Evolutionary conservation across 2,888 invertebrate species (phyloP).

Genomic region (Crematogaster levior): DNA sequence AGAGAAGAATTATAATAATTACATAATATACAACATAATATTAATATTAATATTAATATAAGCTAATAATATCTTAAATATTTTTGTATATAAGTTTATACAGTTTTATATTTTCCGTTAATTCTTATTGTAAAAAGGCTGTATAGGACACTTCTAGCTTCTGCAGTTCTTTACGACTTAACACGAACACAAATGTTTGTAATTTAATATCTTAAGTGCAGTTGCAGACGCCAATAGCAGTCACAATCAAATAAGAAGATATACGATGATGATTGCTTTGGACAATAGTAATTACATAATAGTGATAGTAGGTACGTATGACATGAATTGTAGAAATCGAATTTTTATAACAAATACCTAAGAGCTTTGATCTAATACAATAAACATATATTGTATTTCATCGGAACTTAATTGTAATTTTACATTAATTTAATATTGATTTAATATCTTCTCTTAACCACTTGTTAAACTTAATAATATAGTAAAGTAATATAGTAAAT

Average conservation of each 20-base stretch:
- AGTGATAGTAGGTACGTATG: neutral
- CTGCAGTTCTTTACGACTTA: conserved; percentile 11
- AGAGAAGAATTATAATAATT: neutral
- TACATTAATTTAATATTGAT: neutral
- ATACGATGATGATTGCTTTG: neutral
- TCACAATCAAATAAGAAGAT: neutral
- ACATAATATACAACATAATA: neutral
- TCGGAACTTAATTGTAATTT: neutral
- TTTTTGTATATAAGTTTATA: neutral
- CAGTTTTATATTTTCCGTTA: neutral
- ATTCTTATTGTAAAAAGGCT: neutral
- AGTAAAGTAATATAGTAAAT: no score
- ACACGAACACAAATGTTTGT: neutral
- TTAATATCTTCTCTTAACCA: neutral
- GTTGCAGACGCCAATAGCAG: neutral
- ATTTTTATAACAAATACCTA: neutral
- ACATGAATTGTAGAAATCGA: neutral
- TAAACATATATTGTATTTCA: neutral
- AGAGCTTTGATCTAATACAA: neutral
- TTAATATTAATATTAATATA: neutral
- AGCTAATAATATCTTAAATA: neutral
- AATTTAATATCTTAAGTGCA: conserved; percentile 44
- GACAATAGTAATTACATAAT: no score
- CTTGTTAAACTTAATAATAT: neutral
- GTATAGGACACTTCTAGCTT: neutral